Base-by-base conservation (phyloP, 2,113 vertebrate species). In the Hyaena hyaena region DNA sequence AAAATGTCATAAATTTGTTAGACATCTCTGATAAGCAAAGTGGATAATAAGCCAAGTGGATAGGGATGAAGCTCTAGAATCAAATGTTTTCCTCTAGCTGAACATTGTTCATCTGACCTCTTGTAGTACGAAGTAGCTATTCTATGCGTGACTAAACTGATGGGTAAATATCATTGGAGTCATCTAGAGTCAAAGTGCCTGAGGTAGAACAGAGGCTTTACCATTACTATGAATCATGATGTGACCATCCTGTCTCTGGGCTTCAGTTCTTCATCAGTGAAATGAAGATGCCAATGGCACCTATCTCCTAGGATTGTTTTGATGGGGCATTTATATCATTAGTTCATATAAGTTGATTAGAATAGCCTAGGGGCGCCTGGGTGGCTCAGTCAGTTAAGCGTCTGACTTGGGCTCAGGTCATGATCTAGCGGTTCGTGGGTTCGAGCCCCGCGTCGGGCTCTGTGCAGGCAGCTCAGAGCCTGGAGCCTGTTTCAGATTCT, bases 31-130 rank as follows among this genome's bases (percentile, higher is more conserved):
- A 58, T 87, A 19, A 77, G 45, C 31, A 58, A 76, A 91, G 66
- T 48, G 6, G 35, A 31, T 74, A 83, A 11, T 66, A 17, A 95
- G n/a, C 33, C 88, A 79, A 66, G 7, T 33, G 4, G 7, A 19
- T 65, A 84, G 43, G 9, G 39, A 71, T 76, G 69, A 86, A 92
- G 12, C 33, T 92, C 55, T 89, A 68, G 63, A 35, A 48, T 82
- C 17, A 93, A 88, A 39, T 76, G 12, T 80, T 95, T 79, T 26
- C 50, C 39, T 26, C 35, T 73, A 39, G 58, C 31, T 93, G 48
- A 94, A 83, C 26, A 28, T 74, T 84, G 92, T 92, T 97, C 21
- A 88, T 88, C 95, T 95, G 96, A 58, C 35, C 23, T 88, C 33
- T 66, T 93, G 8, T n/a, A 65, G 33, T 84, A 94, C 94, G 39